Conservation (phyloP, 1,140 invertebrate species). For the Panulirus ornatus region DNA sequence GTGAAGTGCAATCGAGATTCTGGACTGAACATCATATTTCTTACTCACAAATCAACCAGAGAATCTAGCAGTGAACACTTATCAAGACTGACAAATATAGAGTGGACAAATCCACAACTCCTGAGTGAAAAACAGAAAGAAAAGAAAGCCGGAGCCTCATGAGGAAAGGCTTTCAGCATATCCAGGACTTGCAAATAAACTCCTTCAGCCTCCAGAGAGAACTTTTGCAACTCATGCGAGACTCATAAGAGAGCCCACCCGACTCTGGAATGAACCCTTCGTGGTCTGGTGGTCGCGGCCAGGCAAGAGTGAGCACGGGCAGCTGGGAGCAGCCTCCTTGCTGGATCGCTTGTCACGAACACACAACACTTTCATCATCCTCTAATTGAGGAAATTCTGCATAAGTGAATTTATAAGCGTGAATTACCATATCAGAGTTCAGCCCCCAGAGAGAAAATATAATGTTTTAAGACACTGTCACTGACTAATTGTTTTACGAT, state of each 20-base stretch:
- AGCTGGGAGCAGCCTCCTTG: slow-evolving; percentile 3
- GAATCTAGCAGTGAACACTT: no score
- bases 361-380: slow-evolving; percentile 51
- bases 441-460: neutral
- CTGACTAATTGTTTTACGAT: no score
- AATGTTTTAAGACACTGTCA: no score
- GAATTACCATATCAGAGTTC: slow-evolving; percentile 16
- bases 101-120: no score
- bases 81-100: no score
- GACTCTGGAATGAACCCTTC: slow-evolving; percentile 31
- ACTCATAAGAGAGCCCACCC: neutral
- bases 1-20: no score
- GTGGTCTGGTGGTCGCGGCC: slow-evolving; percentile 24
- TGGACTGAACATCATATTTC: no score
- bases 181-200: neutral
- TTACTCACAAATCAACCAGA: no score
- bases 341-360: slow-evolving; percentile 29
- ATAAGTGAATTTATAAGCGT: slow-evolving; percentile 50
- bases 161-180: no score
- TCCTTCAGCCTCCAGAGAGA: neutral
- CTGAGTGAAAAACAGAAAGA: no score
- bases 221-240: neutral
- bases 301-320: neutral
- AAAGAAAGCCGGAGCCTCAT: no score
- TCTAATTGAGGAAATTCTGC: slow-evolving; percentile 46